Evolutionary conservation across 1,140 invertebrate species (phyloP).

Genomic region (Drosophila bifasciata): DNA sequence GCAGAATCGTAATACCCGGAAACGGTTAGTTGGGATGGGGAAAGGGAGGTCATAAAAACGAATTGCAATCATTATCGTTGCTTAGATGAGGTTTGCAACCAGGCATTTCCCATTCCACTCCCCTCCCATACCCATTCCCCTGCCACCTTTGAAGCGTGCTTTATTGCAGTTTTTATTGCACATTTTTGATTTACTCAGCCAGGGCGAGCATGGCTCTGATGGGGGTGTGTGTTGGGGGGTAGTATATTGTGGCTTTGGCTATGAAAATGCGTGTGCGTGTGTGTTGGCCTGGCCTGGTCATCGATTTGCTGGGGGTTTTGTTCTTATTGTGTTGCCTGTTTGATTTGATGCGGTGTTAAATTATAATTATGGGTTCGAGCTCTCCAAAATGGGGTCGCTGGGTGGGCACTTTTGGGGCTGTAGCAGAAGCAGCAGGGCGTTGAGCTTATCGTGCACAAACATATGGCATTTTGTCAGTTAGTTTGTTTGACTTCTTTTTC

Average conservation of each 20-base stretch:
- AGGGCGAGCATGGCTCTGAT: slow-evolving; percentile 37
- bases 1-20: slow-evolving; percentile 61
- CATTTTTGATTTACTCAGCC: slow-evolving; percentile 72
- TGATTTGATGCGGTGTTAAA: slow-evolving; percentile 60
- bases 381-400: slow-evolving; percentile 32
- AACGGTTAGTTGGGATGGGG: slow-evolving; percentile 54
- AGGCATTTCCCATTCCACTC: slow-evolving; percentile 8
- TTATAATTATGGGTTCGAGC: slow-evolving; percentile 74
- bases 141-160: slow-evolving; percentile 56
- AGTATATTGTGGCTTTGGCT: slow-evolving; percentile 4
- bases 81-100: slow-evolving; percentile 67
- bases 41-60: slow-evolving; percentile 62
- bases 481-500: slow-evolving; percentile 33
- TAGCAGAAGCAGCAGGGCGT: background rate
- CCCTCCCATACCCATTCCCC: too few species aligned
- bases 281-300: slow-evolving; percentile 39
- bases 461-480: slow-evolving; percentile 80
- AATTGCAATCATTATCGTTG: slow-evolving; percentile 80
- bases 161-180: slow-evolving; percentile 71
- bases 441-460: slow-evolving; percentile 69
- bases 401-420: slow-evolving; percentile 1
- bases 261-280: slow-evolving; percentile 32
- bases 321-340: slow-evolving; percentile 21
- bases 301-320: slow-evolving; percentile 45
- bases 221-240: slow-evolving; percentile 6